These are phyloP conservation scores for Gila robusta DNA, from an alignment of 2,797 vertebrate species.

Conservation along the genomic window DNA sequence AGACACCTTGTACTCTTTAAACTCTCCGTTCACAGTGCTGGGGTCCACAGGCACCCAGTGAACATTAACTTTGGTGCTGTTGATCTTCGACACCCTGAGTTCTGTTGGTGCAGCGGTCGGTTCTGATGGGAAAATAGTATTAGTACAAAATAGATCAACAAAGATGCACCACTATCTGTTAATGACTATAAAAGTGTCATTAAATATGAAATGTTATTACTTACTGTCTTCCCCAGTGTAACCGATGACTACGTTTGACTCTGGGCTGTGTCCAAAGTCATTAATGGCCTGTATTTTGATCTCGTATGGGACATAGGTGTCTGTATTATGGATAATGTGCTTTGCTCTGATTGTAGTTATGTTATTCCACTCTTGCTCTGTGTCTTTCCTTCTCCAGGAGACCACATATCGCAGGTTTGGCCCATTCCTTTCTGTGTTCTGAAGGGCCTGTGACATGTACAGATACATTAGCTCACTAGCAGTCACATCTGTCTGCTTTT, in stretches of 20 bases:
- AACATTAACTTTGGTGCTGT: slow-evolving; percentile 86
- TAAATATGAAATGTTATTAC: slow-evolving; percentile 66
- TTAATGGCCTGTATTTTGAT: slow-evolving; percentile 93
- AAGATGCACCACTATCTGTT: neutral
- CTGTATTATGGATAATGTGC: slow-evolving; percentile 84
- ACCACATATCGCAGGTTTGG: slow-evolving; percentile 89
- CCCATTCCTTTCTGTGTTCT: slow-evolving; percentile 88
- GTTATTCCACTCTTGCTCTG: slow-evolving; percentile 85
- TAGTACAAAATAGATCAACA: neutral
- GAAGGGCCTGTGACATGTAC: slow-evolving; percentile 72
- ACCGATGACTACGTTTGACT: slow-evolving; percentile 86
- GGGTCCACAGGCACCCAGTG: slow-evolving; percentile 90
- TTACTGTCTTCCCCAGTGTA: slow-evolving; percentile 96
- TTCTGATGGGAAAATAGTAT: slow-evolving; percentile 74
- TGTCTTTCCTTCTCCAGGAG: slow-evolving; percentile 86
- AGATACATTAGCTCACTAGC: neutral
- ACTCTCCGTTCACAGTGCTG: slow-evolving; percentile 88
- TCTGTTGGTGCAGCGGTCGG: slow-evolving; percentile 88
- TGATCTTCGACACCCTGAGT: slow-evolving; percentile 84
- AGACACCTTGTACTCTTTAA: slow-evolving; percentile 96
- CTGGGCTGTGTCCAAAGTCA: slow-evolving; percentile 87
- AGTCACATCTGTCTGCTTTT: neutral
- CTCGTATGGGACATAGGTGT: slow-evolving; percentile 91
- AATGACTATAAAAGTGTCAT: neutral
- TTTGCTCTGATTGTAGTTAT: slow-evolving; percentile 79